Conservation (phyloP, 1,140 invertebrate genomes). For the Macrocentrus cingulum region DNA sequence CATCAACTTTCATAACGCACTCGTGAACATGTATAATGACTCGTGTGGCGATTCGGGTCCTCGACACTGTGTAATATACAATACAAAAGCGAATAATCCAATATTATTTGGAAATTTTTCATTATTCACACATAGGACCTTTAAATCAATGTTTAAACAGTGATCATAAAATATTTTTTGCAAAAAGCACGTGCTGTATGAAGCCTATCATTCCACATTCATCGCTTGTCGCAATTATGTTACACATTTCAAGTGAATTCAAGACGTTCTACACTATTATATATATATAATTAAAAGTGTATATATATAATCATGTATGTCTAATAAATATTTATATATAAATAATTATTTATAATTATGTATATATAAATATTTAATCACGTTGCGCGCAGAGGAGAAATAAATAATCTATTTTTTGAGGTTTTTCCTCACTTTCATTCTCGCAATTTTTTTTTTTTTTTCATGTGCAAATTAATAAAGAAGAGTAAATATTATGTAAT, state of each 20-base stretch:
- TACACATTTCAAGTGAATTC: conserved; percentile 4
- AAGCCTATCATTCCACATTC: conserved; percentile 5
- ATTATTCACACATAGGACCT: background rate
- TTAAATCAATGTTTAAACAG: background rate
- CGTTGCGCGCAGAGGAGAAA: conserved; percentile 27
- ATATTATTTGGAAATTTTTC: background rate
- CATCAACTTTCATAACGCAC: too few species aligned
- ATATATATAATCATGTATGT: conserved; percentile 16
- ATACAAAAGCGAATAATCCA: background rate
- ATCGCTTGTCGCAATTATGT: conserved; percentile 28
- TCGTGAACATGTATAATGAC: too few species aligned
- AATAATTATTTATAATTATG: conserved; percentile 14
- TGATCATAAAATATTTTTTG: conserved; percentile 13
- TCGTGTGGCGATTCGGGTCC: too few species aligned
- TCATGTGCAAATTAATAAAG: too few species aligned
- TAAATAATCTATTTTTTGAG: conserved; percentile 18
- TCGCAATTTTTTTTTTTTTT: background rate
- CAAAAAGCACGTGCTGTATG: conserved; percentile 31
- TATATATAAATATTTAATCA: too few species aligned
- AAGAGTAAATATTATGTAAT: too few species aligned
- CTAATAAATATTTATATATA: conserved; percentile 17
- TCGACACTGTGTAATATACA: too few species aligned
- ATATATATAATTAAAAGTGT: conserved; percentile 14
- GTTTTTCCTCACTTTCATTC: conserved; percentile 30
- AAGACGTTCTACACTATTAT: conserved; percentile 13